A percentile compares a stretch with the other conserved stretches of the same genome.
These are phyloP conservation scores for Paramormyrops hopkinsi DNA, from an alignment of 2,797 vertebrate genomes.

Conservation along the genomic window DNA sequence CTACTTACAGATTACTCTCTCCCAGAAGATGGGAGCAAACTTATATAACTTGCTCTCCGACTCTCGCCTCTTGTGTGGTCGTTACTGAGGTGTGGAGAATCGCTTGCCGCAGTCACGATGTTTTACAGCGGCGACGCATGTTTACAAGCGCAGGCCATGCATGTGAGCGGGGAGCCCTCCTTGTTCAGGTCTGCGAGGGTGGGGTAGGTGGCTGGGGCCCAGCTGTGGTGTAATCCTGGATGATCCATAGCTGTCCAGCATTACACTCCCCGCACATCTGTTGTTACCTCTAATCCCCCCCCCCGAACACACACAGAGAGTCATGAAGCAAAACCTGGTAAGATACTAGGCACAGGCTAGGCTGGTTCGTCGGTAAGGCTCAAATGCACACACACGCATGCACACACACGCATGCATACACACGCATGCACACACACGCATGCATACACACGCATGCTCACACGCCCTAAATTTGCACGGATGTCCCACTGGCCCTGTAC, in stretches of 20 bases:
- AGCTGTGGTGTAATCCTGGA: constrained; percentile 70
- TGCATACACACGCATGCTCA: neutral
- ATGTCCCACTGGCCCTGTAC: neutral
- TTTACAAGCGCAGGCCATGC: neutral
- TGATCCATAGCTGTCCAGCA: constrained; percentile 65
- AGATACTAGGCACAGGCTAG: constrained; percentile 39
- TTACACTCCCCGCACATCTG: constrained; percentile 67
- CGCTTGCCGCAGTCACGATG: neutral
- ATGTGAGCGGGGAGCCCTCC: neutral
- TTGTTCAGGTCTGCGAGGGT: neutral
- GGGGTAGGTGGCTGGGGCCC: constrained; percentile 22
- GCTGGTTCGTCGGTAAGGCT: constrained; percentile 33
- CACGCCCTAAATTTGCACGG: neutral
- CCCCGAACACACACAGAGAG: constrained; percentile 22
- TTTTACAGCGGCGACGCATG: neutral
- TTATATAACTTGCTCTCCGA: neutral
- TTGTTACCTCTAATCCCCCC: constrained; percentile 55
- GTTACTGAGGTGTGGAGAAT: neutral
- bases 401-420: neutral
- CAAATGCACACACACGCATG: neutral
- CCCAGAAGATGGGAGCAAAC: neutral
- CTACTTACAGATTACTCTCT: neutral
- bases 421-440: neutral
- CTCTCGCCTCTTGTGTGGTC: neutral
- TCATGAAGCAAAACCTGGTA: constrained; percentile 26